Evolutionary conservation across 2,113 vertebrate species (phyloP).

Genomic region (Oryzias melastigma): DNA sequence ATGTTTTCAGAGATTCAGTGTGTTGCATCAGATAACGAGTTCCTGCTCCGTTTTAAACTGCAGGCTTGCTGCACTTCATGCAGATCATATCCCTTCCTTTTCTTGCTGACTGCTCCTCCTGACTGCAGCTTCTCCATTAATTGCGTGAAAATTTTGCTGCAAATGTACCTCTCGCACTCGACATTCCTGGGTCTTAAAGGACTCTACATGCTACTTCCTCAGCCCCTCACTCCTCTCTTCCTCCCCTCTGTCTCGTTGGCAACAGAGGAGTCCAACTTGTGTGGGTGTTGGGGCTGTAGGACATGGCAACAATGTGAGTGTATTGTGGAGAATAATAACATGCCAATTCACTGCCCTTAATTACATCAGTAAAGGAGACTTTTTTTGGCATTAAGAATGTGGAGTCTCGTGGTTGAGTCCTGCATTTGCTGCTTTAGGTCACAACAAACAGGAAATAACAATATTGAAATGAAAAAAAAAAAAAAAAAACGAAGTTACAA

Average conservation of each 20-base stretch:
- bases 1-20: too few relatives aligned
- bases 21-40: constrained; percentile 14
- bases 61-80: constrained; percentile 64
- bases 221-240: constrained; percentile 8
- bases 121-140: constrained; percentile 35
- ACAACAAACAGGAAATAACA: constrained; percentile 1
- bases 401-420: constrained; percentile 5
- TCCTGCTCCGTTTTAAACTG: constrained; percentile 68
- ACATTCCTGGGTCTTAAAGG: constrained; percentile 69
- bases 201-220: constrained; percentile 67
- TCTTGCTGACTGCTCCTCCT: constrained; percentile 47
- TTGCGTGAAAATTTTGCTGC: constrained; percentile 52
- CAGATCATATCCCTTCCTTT: constrained; percentile 47
- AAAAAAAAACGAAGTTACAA: neutral
- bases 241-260: constrained; percentile 32
- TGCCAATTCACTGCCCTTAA: constrained; percentile 51
- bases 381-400: constrained; percentile 27
- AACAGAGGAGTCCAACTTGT: constrained; percentile 48
- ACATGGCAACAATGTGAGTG: constrained; percentile 41
- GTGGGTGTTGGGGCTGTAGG: constrained; percentile 52
- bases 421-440: neutral
- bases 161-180: constrained; percentile 75
- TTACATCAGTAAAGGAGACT: constrained; percentile 29
- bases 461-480: neutral
- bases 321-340: constrained; percentile 11